Evolutionary conservation across 1,140 invertebrate genomes (phyloP), one percentile per base, ranked within the genome.

Genomic region (Aphelenchoides besseyi): DNA sequence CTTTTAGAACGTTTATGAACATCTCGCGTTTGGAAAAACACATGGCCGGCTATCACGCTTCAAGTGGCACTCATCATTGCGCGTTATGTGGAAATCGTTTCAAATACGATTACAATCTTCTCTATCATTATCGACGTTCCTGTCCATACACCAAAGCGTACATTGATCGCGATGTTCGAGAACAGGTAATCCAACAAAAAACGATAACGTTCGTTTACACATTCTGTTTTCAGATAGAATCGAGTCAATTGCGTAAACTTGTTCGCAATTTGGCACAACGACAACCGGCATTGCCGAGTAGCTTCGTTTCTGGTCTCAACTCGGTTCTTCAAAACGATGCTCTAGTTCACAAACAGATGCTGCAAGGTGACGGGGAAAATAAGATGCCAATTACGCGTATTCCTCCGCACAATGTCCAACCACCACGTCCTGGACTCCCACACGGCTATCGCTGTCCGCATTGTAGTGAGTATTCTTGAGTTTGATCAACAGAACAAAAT

Each of bases 31-130:
- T 75, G 28, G 79, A 82, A 52, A 67, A 78, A 23, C 80, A 82
- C 53, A 55, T 84, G 70, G 76, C 73, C 52, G 82, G 80, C 33
- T 71, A 79, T 55, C 80, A 82, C 33, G 55, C 74, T 12, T 73
- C 80, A 9, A 53, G 59, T 23, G 80, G 80, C 26, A 72, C 77
- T 0, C 81, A 83, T 54, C 80, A 84, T 52, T 82, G 80, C 55
- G 29, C 74, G 23, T 62, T 82, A 16, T 82, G 80, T 57, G 80
- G 80, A n/a, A 79, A 81, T 69, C 75, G 79, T 0, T 82, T 83
- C 67, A 82, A 82, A 69, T 82, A 82, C 61, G 80, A 82, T 23
- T 82, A 82, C 69, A 83, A 81, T 69, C 55, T 82, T 41, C 68
- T 82, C 12, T 82, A 80, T 66, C 80, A 82, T 57, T 83, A 83